These are phyloP conservation scores for Heterotis niloticus DNA, from an alignment of 2,113 vertebrate species.

Conservation along the genomic window DNA sequence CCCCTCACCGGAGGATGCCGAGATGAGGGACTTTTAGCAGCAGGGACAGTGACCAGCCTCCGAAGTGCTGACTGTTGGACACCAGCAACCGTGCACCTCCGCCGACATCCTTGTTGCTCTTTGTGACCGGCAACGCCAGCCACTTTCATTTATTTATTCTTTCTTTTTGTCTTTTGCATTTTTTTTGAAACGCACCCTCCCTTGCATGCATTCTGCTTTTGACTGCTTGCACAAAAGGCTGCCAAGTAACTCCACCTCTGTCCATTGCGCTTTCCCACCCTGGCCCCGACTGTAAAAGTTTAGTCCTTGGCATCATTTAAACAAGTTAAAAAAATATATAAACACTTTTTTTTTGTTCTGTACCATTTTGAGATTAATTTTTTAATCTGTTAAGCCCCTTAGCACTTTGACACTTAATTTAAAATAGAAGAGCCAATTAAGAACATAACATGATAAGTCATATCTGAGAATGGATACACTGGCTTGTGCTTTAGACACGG, in stretches of 20 bases:
- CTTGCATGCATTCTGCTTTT: constrained; percentile 4
- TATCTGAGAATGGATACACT: constrained; percentile 19
- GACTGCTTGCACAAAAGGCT: constrained; percentile 41
- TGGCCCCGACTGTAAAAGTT: not conserved
- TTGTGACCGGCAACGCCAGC: constrained; percentile 59
- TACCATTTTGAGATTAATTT: constrained; percentile 14
- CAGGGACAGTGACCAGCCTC: constrained; percentile 41
- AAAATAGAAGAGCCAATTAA: constrained; percentile 24
- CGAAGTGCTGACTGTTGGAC: constrained; percentile 53
- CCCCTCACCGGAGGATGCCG: constrained; percentile 59
- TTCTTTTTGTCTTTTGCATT: too few species aligned
- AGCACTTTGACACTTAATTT: constrained; percentile 7
- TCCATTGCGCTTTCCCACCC: not conserved
- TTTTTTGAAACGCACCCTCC: constrained; percentile 38
- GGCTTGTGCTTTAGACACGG: not conserved
- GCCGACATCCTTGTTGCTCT: constrained; percentile 52
- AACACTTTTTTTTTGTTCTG: constrained; percentile 19
- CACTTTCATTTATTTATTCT: constrained; percentile 54
- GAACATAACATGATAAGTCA: constrained; percentile 13
- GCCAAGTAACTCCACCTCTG: constrained; percentile 20
- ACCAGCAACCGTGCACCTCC: constrained; percentile 48
- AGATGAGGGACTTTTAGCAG: constrained; percentile 55
- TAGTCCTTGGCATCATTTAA: not conserved
- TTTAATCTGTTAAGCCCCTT: constrained; percentile 19
- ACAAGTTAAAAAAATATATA: not conserved